Conservation (phyloP, 2,888 invertebrate species). For the Phytoseiulus persimilis region DNA sequence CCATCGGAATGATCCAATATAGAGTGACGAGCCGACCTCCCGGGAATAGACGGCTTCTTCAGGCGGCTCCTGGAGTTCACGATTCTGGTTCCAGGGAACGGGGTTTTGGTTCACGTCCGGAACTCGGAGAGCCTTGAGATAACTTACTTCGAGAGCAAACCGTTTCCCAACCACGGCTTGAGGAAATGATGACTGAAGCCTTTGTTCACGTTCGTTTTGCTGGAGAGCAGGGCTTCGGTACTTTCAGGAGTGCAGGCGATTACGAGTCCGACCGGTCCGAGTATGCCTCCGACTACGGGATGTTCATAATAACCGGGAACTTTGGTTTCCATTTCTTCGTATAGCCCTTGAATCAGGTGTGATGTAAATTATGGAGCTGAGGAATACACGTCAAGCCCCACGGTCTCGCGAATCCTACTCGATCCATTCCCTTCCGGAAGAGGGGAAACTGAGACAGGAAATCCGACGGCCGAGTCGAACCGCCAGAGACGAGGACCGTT, state of each 20-base stretch:
- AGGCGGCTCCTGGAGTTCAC: no score
- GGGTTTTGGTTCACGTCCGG: no score
- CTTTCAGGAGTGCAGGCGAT: constrained; percentile 12
- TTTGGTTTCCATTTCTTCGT: not conserved
- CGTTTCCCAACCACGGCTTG: constrained; percentile 22
- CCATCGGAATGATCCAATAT: no score
- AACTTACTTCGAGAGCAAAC: constrained; percentile 11
- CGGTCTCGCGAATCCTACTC: no score
- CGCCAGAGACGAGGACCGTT: no score
- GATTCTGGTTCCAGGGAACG: no score
- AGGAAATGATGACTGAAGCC: constrained; percentile 9
- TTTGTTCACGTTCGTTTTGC: not conserved
- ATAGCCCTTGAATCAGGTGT: constrained; percentile 9
- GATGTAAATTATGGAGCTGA: no score
- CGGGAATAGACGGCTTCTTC: no score
- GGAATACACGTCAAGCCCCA: no score
- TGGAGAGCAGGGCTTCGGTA: constrained; percentile 15
- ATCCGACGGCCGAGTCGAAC: not conserved
- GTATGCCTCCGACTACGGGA: not conserved
- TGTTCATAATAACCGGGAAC: not conserved
- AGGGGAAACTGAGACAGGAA: no score
- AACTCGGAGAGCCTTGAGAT: not conserved
- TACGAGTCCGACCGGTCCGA: not conserved
- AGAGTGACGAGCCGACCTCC: no score
- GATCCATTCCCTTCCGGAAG: no score